Percentiles rank a stretch among this genome's conserved stretches.
Evolutionary conservation across 2,113 vertebrate genomes (phyloP).

Genomic region (Narcine bancroftii): DNA sequence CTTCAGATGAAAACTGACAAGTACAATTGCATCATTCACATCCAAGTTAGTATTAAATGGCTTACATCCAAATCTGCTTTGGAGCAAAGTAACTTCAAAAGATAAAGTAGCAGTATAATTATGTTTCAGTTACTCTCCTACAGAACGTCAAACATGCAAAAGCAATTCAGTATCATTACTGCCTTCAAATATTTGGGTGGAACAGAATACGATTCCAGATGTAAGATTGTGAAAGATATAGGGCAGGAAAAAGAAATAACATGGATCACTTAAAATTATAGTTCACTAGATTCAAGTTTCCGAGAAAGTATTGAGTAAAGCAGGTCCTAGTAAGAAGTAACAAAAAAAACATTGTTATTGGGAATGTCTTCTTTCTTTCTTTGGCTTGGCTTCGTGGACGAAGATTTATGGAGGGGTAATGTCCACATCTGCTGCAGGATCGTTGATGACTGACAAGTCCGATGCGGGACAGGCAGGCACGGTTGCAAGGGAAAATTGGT

Average conservation of each 20-base stretch:
- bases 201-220: background rate
- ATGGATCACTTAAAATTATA: background rate
- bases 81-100: background rate
- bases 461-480: too few relatives aligned
- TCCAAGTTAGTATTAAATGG: background rate
- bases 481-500: too few relatives aligned
- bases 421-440: too few relatives aligned
- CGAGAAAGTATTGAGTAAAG: background rate
- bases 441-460: too few relatives aligned
- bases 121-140: background rate
- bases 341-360: background rate
- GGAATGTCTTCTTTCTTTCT: too few relatives aligned
- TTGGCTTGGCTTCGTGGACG: too few relatives aligned
- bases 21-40: background rate
- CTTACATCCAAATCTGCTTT: background rate
- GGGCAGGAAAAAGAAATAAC: background rate
- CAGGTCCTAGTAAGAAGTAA: background rate
- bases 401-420: too few relatives aligned
- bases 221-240: slow-evolving; percentile 8
- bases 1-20: background rate
- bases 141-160: background rate
- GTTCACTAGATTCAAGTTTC: background rate
- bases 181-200: background rate
- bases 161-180: background rate
- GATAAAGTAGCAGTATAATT: background rate